Percentiles rank a stretch among this genome's conserved stretches.
Evolutionary conservation across 1,140 invertebrate genomes (phyloP).

Genomic region (Solenopsis fugax): DNA sequence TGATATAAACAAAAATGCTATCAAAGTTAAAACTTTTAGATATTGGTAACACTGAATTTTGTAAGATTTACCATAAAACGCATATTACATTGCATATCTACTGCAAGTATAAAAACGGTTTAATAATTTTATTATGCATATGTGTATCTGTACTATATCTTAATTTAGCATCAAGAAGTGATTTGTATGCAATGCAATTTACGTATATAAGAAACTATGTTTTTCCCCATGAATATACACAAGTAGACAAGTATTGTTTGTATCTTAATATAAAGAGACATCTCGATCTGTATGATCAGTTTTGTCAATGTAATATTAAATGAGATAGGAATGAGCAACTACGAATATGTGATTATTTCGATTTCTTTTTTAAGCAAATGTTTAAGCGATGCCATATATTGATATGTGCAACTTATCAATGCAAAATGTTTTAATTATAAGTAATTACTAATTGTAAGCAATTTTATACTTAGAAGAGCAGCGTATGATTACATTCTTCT

Average conservation of each 20-base stretch:
- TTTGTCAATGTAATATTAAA: background rate
- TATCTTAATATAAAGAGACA: slow-evolving; percentile 19
- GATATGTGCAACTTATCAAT: slow-evolving; percentile 71
- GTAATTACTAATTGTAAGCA: slow-evolving; percentile 49
- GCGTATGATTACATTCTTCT: slow-evolving; percentile 51
- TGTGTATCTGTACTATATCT: background rate
- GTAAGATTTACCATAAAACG: slow-evolving; percentile 3
- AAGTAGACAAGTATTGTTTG: slow-evolving; percentile 36
- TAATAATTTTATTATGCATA: slow-evolving; percentile 36
- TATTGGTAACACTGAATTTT: slow-evolving; percentile 30
- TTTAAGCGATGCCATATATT: slow-evolving; percentile 68
- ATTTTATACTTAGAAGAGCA: slow-evolving; percentile 54
- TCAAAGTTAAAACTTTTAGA: slow-evolving; percentile 7
- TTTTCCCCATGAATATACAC: slow-evolving; percentile 26
- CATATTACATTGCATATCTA: slow-evolving; percentile 12
- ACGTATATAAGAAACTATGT: background rate
- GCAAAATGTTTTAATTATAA: slow-evolving; percentile 40
- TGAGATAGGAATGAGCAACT: slow-evolving; percentile 38
- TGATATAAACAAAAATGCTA: slow-evolving; percentile 12
- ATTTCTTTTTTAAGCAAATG: slow-evolving; percentile 69
- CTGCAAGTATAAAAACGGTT: slow-evolving; percentile 18
- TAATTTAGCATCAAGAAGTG: slow-evolving; percentile 21
- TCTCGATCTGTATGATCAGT: background rate
- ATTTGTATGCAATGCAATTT: slow-evolving; percentile 50
- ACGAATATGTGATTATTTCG: slow-evolving; percentile 67